Evolutionary conservation across 2,113 vertebrate genomes (phyloP).

Genomic region (Ammospiza nelsoni): DNA sequence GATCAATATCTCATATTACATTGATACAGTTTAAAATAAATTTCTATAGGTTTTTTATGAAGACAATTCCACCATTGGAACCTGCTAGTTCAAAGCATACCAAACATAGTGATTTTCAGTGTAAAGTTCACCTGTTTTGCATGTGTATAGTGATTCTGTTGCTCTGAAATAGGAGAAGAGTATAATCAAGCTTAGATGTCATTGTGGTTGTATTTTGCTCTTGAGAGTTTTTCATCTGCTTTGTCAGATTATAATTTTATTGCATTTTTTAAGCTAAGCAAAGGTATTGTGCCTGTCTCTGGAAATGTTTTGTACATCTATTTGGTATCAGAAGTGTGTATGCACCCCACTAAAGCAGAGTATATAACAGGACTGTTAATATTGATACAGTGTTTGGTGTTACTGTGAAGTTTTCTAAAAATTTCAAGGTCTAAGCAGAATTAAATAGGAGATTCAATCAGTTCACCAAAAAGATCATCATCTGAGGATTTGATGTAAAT

Average conservation of each 20-base stretch:
- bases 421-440: not conserved
- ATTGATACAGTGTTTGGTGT: not conserved
- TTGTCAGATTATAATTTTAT: not conserved
- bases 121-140: not conserved
- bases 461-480: not conserved
- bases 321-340: not conserved
- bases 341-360: not conserved
- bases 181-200: not conserved
- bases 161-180: not conserved
- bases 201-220: not conserved
- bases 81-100: not conserved
- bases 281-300: not conserved
- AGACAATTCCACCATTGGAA: not conserved
- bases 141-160: not conserved
- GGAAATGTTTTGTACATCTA: not conserved
- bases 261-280: not conserved
- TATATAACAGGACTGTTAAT: not conserved
- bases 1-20: not conserved
- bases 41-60: not conserved
- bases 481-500: not conserved
- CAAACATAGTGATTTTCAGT: not conserved
- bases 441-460: not conserved
- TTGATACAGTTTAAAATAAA: not conserved
- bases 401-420: not conserved
- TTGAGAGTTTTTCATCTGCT: not conserved